Evolutionary conservation across 2,888 invertebrate species (phyloP).

Genomic region (Gymnocheta viridis): DNA sequence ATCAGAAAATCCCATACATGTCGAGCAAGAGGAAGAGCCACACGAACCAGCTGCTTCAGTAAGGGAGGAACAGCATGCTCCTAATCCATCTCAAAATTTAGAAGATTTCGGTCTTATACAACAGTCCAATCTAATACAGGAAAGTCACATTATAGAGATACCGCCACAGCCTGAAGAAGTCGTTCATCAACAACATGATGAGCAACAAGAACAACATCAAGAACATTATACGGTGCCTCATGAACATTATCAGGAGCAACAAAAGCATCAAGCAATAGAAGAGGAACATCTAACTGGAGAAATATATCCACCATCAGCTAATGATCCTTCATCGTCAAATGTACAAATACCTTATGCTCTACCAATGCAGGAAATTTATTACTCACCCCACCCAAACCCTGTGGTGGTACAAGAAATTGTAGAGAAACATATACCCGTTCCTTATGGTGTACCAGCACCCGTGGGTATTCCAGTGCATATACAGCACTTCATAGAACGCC

Average conservation of each 20-base stretch:
- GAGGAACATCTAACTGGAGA: constrained; percentile 14
- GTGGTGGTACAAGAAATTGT: constrained; percentile 78
- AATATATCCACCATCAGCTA: not conserved
- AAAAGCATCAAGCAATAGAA: not conserved
- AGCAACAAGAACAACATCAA: not conserved
- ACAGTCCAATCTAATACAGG: constrained; percentile 73
- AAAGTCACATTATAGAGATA: constrained; percentile 79
- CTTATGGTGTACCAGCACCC: constrained; percentile 83
- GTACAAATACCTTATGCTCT: constrained; percentile 74
- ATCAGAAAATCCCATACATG: constrained; percentile 76
- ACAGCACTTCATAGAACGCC: constrained; percentile 84
- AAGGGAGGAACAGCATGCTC: constrained; percentile 46
- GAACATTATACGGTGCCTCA: not conserved
- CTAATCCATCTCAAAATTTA: constrained; percentile 37
- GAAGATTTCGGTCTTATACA: constrained; percentile 75
- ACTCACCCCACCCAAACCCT: not conserved
- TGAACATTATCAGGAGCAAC: not conserved
- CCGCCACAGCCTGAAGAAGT: constrained; percentile 71
- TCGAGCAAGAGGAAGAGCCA: constrained; percentile 73
- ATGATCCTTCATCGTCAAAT: not conserved
- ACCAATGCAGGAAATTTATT: not conserved
- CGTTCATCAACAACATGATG: not conserved
- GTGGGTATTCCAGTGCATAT: constrained; percentile 82
- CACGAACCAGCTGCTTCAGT: constrained; percentile 66
- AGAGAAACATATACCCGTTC: constrained; percentile 82